Percentiles rank a stretch among this genome's conserved stretches.
These are phyloP conservation scores for Halictus rubicundus DNA, from an alignment of 1,140 invertebrate species.

Conservation along the genomic window DNA sequence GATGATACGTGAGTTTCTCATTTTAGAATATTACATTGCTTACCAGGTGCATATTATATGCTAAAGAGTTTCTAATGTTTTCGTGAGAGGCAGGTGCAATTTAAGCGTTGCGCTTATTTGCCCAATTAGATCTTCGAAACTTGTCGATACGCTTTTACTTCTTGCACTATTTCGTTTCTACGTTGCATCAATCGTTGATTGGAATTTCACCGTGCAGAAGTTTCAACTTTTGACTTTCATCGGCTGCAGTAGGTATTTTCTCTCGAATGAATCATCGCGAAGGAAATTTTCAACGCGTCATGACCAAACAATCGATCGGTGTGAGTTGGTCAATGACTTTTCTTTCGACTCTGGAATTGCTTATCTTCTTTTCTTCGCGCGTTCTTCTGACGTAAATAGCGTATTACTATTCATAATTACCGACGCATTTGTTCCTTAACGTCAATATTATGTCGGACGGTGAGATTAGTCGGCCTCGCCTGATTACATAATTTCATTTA, in stretches of 20 bases:
- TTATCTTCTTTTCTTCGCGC: not conserved
- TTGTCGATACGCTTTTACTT: slow-evolving; percentile 48
- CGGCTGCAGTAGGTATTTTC: too few species aligned
- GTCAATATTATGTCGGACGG: not conserved
- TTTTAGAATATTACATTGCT: not conserved
- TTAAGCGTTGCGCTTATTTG: not conserved
- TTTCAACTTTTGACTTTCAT: not conserved
- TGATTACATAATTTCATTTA: not conserved
- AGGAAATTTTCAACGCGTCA: too few species aligned
- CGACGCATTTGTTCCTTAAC: not conserved
- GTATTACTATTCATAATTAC: not conserved
- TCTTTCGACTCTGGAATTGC: too few species aligned
- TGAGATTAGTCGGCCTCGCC: not conserved
- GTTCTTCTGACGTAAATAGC: not conserved
- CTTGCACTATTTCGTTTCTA: slow-evolving; percentile 51
- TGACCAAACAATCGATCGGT: not conserved
- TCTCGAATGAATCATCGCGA: too few species aligned
- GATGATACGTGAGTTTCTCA: not conserved
- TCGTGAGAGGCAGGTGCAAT: not conserved
- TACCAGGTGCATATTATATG: not conserved
- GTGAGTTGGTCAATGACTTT: not conserved
- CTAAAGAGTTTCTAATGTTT: not conserved
- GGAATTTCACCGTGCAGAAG: not conserved
- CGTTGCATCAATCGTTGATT: not conserved
- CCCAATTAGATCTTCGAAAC: slow-evolving; percentile 19